Percentiles rank a stretch among this genome's conserved stretches.
Evolutionary conservation across 1,140 invertebrate species (phyloP).

Genomic region (Pseudomyrmex concolor): DNA sequence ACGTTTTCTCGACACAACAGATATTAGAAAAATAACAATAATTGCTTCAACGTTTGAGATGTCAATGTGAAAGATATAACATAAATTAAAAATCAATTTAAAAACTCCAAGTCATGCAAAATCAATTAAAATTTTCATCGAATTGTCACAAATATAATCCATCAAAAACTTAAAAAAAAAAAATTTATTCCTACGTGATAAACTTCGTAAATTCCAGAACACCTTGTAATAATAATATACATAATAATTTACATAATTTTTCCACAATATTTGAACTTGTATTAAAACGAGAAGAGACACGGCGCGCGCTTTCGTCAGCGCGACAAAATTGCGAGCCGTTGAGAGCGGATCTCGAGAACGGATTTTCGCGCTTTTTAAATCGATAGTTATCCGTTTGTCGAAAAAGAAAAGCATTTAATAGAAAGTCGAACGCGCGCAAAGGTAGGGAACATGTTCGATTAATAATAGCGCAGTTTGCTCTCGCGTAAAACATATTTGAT

Average conservation of each 20-base stretch:
- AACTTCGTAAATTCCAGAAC: too few species aligned
- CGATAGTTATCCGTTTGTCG: slow-evolving; percentile 10
- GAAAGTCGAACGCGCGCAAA: background rate
- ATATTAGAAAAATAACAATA: background rate
- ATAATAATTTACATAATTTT: slow-evolving; percentile 8
- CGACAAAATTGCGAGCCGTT: slow-evolving; percentile 29
- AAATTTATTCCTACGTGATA: background rate
- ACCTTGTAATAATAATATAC: background rate
- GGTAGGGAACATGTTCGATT: too few species aligned
- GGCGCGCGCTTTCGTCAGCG: slow-evolving; percentile 17
- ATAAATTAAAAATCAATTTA: background rate
- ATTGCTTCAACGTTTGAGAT: background rate
- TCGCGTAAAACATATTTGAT: too few species aligned
- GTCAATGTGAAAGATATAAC: background rate
- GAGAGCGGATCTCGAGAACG: slow-evolving; percentile 35
- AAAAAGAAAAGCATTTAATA: slow-evolving; percentile 28
- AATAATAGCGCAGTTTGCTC: too few species aligned
- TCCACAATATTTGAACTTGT: background rate
- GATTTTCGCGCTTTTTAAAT: slow-evolving; percentile 24
- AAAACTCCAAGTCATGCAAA: too few species aligned
- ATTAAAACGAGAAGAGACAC: slow-evolving; percentile 1
- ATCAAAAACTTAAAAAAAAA: background rate
- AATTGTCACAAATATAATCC: background rate
- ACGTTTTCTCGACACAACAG: background rate
- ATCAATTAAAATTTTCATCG: background rate